Evolutionary conservation across 64 coral and sea anemone genomes (phyloP), one percentile per base, ranked within the genome.

Genomic region (Pocillopora damicornis): DNA sequence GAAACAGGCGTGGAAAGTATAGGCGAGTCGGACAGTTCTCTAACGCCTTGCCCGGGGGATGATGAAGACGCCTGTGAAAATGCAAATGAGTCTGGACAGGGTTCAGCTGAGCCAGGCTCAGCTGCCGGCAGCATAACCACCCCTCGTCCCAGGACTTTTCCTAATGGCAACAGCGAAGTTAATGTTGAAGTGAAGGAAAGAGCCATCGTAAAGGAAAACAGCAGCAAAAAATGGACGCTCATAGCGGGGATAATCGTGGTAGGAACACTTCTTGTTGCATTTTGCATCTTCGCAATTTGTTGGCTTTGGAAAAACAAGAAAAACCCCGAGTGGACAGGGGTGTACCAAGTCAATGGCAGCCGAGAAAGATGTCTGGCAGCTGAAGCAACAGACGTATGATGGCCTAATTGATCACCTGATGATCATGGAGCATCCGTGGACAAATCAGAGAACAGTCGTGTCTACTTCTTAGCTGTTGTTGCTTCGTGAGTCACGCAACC

Each of bases 201-300:
- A 14, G 81, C 23, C 2, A 12, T 1, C 15, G 57, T 85, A 11
- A 73, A 73, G 35, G 12, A 67, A 4, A 38, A 85, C 36, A 57
- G 64, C 65, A 57, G 20, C 25, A 85, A 58, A 73, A 85, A 73
- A 23, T 71, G 81, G 65, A 51, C 37, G 38, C 37, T 85, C 20
- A 85, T 85, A 37, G 81, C 81, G 6, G 81, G 81, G 18, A 85
- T 85, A 26, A 73, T 85, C 15, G 37, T 73, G 4, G 81, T 85
- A 17, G 81, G 26, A 13, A 51, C 64, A 36, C 64, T 85, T 42
- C 81, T 85, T 18, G 37, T 85, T 8, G 37, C 38, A 72, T 85
- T 85, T 58, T 58, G 81, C 51, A 30, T 73, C 37, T 85, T 85
- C 72, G 81, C 81, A 58, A 58, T 85, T 85, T 85, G 81, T 63